Evolutionary conservation across 2,797 vertebrate genomes (phyloP), one percentile per base, ranked within the genome.

Genomic region (Acridotheres tristis): DNA sequence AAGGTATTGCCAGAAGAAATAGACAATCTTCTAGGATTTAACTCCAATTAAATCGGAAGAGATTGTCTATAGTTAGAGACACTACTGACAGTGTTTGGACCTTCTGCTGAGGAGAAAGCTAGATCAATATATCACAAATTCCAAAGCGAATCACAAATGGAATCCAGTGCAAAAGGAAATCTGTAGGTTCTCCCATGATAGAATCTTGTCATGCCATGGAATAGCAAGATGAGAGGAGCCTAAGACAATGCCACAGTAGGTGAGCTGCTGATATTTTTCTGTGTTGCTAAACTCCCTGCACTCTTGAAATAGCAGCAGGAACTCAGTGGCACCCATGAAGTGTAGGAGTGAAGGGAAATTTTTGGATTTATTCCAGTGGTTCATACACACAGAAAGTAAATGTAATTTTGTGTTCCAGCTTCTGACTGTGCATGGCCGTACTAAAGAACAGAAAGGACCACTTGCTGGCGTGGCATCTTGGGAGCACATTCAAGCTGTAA

Each of bases 371-470:
- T 83, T 76, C 32, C 34, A 26, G 48, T 63, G 68, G 13, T 83
- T 85, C 61, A 20, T 25, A n/a, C 48, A 43, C 2, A 0, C 69
- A 63, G 63, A 69, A 74, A 85, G 54, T 89, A 76, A 94, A 50
- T 29, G 11, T 29, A 54, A 47, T 84, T 84, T 59, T 97, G 21
- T 96, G 22, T 96, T 81, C 16, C 81, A 99, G 99, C 91, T 99
- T 90, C 97, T 99, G 94, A 99, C 99, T 0, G 99, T 99, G 53
- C 99, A 99, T 0, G 99, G 99, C 59, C 98, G 99, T 88, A 99
- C 99, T 92, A 99, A 99, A 96, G 99, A 99, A 59, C 99, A 99
- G 98, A 99, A 99, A 94, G 99, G 99, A 51, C 97, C 99, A 0
- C 95, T 98, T 93, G 98, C 99, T 0, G 99, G 99, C 0, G 85